A percentile compares a stretch with the other conserved stretches of the same genome.
Evolutionary conservation across 2,888 invertebrate genomes (phyloP).

Genomic region (Koerneria pararmatus): DNA sequence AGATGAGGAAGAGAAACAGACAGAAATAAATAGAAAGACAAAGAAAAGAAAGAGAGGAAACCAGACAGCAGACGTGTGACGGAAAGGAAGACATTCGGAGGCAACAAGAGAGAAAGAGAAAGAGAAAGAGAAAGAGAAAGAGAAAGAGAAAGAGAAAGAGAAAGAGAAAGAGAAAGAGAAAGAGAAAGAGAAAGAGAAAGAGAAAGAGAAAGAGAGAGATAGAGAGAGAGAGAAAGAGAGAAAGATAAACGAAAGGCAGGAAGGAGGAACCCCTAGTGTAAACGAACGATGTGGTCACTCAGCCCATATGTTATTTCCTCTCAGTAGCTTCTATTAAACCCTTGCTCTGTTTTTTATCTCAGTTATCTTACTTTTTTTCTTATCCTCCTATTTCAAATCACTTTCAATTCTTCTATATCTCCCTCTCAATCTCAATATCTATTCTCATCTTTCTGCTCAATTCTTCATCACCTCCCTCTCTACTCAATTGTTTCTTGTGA

Average conservation of each 20-base stretch:
- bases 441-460: too few species aligned
- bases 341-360: neutral
- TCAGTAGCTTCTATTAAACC: neutral
- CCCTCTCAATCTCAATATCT: neutral
- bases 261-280: neutral
- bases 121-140: neutral
- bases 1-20: neutral
- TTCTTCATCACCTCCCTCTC: too few species aligned
- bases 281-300: neutral
- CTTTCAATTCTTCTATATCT: neutral
- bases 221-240: neutral
- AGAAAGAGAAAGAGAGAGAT: neutral
- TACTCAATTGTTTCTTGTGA: too few species aligned
- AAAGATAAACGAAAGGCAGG: neutral
- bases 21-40: neutral
- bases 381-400: neutral
- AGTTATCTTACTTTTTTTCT: neutral
- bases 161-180: neutral
- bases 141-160: slow-evolving; percentile 4
- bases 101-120: neutral
- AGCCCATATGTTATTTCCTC: neutral
- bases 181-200: slow-evolving; percentile 1
- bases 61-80: neutral
- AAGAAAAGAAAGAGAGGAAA: neutral
- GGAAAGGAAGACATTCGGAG: neutral